Base-by-base conservation (phyloP, 1,140 invertebrate genomes). In the Pseudomyrmex pallidus region DNA sequence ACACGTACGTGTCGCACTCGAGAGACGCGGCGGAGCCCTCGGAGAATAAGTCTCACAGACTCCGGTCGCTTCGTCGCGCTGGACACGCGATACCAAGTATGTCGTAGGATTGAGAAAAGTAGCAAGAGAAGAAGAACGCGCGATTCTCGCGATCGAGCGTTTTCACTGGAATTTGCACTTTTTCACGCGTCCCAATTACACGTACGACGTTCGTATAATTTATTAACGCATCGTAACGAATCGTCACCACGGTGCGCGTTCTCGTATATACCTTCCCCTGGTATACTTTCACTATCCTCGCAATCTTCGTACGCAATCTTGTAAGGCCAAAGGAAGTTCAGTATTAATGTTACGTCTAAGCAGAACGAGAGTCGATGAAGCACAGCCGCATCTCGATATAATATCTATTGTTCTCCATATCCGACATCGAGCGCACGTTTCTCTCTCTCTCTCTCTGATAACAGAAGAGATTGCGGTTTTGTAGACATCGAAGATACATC, bases 261-360 rank as follows among this genome's bases (percentile, higher is more conserved):
- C 48, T 64, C 48, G 57, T 4, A 12, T 74, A 46, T 74, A 52
- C 67, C 77, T 72, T 50, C 62, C 46, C 13, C 50, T 5, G 35
- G 50, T 25, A 54, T 84, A 89, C 89, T 90, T 90, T 90, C 89
- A 89, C 89, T 89, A 76, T 25, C 84, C 54, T 17, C 63, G 59
- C 59, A 73, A 78, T 84, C 68, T 74, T 68, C 54, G 78, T 35
- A 35, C 63, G 83, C 61, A 54, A 54, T 83, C 46, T 35, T 35
- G 46, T 73, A 74, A 85, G 86, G 72, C 85, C 78, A 89, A 86
- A 90, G 91, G 87, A 91, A 91, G 88, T 91, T 90, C 86, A 82
- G 86, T 87, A 85, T 88, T 90, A 78, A 82, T 82, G 87, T 90
- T 90, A 90, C 86, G 78, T 90, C 86, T 86, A 85, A 85, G 0